These are phyloP conservation scores for Diploptera punctata DNA, from an alignment of 2,888 invertebrate genomes.

Conservation along the genomic window DNA sequence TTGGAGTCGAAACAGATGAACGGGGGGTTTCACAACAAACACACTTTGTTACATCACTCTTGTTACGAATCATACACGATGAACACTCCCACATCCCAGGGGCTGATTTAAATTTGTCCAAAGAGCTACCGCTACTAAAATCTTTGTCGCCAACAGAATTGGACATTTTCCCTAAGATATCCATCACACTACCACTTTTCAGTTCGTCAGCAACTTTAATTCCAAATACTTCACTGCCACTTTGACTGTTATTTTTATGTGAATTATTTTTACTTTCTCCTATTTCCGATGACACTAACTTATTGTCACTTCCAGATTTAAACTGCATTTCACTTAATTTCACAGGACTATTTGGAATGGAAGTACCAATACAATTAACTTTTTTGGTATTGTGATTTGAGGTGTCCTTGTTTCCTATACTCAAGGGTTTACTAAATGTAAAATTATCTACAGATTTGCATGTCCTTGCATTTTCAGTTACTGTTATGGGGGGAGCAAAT, in stretches of 20 bases:
- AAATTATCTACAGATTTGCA: conserved; percentile 1
- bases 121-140: not conserved
- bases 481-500: conserved; percentile 60
- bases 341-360: conserved; percentile 43
- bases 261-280: not conserved
- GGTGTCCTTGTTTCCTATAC: conserved; percentile 44
- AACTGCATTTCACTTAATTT: conserved; percentile 11
- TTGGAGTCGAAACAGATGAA: conserved; percentile 22
- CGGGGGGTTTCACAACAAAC: conserved; percentile 51
- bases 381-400: not conserved
- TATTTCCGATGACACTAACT: not conserved
- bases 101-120: conserved; percentile 43
- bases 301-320: not conserved
- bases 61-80: conserved; percentile 34
- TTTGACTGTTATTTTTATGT: conserved; percentile 6
- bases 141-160: not conserved
- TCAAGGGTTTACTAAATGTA: conserved; percentile 51
- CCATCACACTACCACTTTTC: conserved; percentile 57
- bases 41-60: conserved; percentile 25
- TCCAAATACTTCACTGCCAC: conserved; percentile 45
- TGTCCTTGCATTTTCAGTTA: conserved; percentile 50
- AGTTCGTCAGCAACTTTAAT: conserved; percentile 48
- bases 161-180: conserved; percentile 50
- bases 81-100: conserved; percentile 48
- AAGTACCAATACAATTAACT: conserved; percentile 46